These are phyloP conservation scores for Mellivora capensis DNA, from an alignment of 2,113 vertebrate genomes.

Conservation along the genomic window DNA sequence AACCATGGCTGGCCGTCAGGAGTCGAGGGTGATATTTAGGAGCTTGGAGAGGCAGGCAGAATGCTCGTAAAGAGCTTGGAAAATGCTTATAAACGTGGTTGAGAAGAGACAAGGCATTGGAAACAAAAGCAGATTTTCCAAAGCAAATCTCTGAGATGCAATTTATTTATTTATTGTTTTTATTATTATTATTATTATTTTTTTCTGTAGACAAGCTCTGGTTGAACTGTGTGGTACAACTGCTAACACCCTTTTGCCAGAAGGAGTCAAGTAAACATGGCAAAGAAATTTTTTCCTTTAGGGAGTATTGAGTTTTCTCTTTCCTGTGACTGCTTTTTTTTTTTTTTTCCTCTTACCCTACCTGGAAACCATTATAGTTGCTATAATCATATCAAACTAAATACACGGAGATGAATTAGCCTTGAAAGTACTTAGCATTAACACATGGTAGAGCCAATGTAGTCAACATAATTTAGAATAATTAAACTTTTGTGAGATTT, in stretches of 20 bases:
- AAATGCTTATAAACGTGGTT: conserved; percentile 50
- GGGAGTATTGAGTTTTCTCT: conserved; percentile 63
- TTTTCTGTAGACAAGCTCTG: conserved; percentile 54
- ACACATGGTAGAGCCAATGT: neutral
- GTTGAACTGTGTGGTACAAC: conserved; percentile 58
- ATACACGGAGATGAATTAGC: conserved; percentile 20
- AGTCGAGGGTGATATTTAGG: conserved; percentile 63
- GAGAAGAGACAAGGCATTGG: conserved; percentile 54
- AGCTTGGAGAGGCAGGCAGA: conserved; percentile 37
- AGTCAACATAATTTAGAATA: neutral
- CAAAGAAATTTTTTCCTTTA: conserved; percentile 63
- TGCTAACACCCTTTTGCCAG: conserved; percentile 43
- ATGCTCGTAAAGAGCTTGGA: conserved; percentile 24
- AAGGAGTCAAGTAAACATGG: conserved; percentile 54
- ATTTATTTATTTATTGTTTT: conserved; percentile 23
- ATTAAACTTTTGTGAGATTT: neutral
- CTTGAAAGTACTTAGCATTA: neutral
- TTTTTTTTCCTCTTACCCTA: neutral
- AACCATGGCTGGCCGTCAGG: neutral
- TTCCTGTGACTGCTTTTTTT: neutral
- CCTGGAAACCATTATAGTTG: conserved; percentile 36
- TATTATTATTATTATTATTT: neutral
- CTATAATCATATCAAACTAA: conserved; percentile 53
- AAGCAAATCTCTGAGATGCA: conserved; percentile 59
- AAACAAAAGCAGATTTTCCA: conserved; percentile 67